Percentiles rank a stretch among this genome's conserved stretches.
phyloP scores from a whole-genome alignment of 2,797 vertebrate species.

The Syngnathus rostellatus region DNA sequence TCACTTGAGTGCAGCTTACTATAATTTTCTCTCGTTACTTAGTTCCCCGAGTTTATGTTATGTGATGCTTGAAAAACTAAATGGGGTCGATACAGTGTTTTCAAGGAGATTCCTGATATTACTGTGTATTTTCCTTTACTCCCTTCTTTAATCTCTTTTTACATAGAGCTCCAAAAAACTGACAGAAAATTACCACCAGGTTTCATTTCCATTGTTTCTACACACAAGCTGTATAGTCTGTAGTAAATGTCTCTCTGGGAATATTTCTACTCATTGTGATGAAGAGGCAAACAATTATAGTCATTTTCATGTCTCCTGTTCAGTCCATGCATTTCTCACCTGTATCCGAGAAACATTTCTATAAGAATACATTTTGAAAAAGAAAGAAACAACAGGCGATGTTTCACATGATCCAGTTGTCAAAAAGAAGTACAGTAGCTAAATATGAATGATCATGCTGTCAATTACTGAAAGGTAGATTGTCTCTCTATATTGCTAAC shows the following conservation, averaged over 20 bases:
- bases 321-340: conserved; percentile 33
- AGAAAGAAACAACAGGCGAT: background rate
- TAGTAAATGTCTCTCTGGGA: conserved; percentile 19
- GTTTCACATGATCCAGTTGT: background rate
- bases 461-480: background rate
- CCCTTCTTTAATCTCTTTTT: background rate
- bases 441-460: background rate
- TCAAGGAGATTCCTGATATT: background rate
- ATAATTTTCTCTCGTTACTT: conserved; percentile 1
- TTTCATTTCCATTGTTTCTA: conserved; percentile 43
- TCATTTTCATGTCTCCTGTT: conserved; percentile 10
- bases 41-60: background rate
- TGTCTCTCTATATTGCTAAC: background rate
- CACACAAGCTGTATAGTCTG: conserved; percentile 26
- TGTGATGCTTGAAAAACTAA: background rate
- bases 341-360: conserved; percentile 19
- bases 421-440: background rate
- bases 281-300: conserved; percentile 2
- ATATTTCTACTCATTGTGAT: conserved; percentile 20
- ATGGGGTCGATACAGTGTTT: background rate
- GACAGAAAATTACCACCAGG: conserved; percentile 16
- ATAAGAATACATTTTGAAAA: conserved; percentile 7
- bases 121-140: background rate
- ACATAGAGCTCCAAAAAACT: background rate
- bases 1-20: background rate